Evolutionary conservation across 1,140 invertebrate species (phyloP), one percentile per base, ranked within the genome.

Genomic region (Ephestia elutella): DNA sequence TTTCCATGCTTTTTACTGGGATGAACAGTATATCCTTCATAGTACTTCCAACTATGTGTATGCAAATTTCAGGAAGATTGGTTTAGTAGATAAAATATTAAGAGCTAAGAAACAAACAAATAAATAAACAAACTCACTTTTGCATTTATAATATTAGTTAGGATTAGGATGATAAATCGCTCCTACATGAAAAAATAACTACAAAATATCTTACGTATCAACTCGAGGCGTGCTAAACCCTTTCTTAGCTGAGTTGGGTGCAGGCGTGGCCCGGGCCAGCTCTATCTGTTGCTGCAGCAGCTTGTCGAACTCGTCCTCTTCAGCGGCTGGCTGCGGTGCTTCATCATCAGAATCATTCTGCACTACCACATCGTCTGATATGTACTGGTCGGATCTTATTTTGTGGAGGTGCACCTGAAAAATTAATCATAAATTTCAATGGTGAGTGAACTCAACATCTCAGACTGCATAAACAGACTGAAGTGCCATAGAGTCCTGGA

Each of bases 261-360:
- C 72, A 0, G 79, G 79, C 7, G 83, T 86, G 19, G 78, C 66
- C 18, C 80, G 65, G 0, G 85, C 83, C 21, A 87, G 10, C 17
- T 86, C 89, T 53, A 89, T 90, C 63, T 89, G 89, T 53, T 90
- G 80, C 60, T 89, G 86, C 25, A 89, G 56, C 0, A 90, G 60
- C 15, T 78, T 76, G 62, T 90, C 89, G 71, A 90, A 90, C 56
- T 90, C 89, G 67, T 90, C 88, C 10, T 73, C 76, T 19, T 75
- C 72, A 18, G 62, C 71, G 0, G 60, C 68, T 10, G 68, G 59
- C 10, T 35, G 56, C n/a, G n/a, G n/a, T 44, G 82, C 83, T 5
- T 82, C 85, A 59, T 88, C 86, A 62, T 83, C 86, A 0, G 85
- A 86, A 30, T 89, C 86, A 32, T 71, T 77, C 55, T 90, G 84